Evolutionary conservation across 2,888 invertebrate species (phyloP).

Genomic region (Lucinisca nassula): DNA sequence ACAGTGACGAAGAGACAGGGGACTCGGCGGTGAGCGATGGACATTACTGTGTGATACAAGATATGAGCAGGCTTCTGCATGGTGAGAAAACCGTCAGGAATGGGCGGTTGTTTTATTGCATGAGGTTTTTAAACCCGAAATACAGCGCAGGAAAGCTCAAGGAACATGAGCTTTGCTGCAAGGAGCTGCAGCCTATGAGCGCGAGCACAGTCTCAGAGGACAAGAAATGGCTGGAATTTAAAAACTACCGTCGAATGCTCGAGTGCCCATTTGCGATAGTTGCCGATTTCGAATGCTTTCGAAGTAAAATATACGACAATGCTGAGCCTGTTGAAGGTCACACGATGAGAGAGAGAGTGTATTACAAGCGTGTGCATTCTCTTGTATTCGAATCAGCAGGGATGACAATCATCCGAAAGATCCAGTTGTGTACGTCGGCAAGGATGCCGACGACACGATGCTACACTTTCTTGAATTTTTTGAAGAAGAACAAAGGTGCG

Average conservation of each 20-base stretch:
- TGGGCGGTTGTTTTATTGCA: not conserved
- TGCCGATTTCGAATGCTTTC: not conserved
- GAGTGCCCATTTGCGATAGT: slow-evolving; percentile 9
- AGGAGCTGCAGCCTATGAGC: not conserved
- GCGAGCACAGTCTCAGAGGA: not conserved
- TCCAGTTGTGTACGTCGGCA: not conserved
- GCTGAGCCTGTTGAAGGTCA: not conserved
- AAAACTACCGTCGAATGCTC: not conserved
- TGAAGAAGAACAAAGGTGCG: not conserved
- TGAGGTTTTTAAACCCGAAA: not conserved
- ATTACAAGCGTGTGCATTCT: not conserved
- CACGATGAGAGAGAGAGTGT: not conserved
- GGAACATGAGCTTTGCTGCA: not conserved
- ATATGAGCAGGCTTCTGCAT: not conserved
- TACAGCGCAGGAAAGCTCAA: no score
- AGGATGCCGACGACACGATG: slow-evolving; percentile 2
- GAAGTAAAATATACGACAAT: not conserved
- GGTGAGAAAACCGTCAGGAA: not conserved
- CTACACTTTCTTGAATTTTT: not conserved
- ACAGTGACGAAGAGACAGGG: not conserved
- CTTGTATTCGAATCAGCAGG: not conserved
- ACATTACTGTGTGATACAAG: slow-evolving; percentile 10
- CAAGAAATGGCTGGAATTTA: not conserved
- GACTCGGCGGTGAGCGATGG: not conserved
- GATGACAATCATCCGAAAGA: not conserved